Percentiles rank a stretch among this genome's conserved stretches.
Conservation (phyloP, 1,140 invertebrate genomes). For the Brachionus sp. region DNA sequence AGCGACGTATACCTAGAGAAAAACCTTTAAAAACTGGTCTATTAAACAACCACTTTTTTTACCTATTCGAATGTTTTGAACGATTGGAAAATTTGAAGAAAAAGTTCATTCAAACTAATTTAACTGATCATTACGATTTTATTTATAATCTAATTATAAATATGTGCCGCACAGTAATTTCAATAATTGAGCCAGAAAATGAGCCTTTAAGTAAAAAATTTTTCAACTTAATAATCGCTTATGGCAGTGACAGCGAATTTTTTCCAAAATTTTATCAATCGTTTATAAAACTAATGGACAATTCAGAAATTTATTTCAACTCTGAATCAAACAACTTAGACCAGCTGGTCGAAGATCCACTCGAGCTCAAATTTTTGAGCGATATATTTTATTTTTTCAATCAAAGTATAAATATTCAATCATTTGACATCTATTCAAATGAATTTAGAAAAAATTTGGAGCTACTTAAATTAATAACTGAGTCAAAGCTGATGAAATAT, state of each 20-base stretch:
- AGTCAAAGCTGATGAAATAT: slow-evolving; percentile 13
- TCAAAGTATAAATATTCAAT: neutral
- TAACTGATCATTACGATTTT: neutral
- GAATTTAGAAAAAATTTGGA: neutral
- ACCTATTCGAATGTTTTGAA: neutral
- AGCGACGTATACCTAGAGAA: neutral
- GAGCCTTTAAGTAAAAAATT: slow-evolving; percentile 11
- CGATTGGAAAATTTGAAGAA: neutral
- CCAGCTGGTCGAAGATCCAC: neutral
- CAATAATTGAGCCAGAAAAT: neutral
- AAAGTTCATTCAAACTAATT: neutral
- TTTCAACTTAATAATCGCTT: neutral
- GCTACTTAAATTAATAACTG: neutral
- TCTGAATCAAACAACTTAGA: neutral
- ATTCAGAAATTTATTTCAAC: neutral
- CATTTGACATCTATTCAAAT: neutral
- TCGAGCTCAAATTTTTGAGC: neutral
- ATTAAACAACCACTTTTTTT: neutral
- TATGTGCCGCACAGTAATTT: neutral
- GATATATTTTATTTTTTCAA: neutral
- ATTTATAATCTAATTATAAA: neutral
- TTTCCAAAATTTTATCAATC: neutral
- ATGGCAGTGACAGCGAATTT: neutral
- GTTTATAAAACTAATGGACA: slow-evolving; percentile 36
- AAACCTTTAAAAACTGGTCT: neutral